Percentiles rank a stretch among this genome's conserved stretches.
Conservation (phyloP, 1,140 invertebrate species). For the Diorhabda elongata region DNA sequence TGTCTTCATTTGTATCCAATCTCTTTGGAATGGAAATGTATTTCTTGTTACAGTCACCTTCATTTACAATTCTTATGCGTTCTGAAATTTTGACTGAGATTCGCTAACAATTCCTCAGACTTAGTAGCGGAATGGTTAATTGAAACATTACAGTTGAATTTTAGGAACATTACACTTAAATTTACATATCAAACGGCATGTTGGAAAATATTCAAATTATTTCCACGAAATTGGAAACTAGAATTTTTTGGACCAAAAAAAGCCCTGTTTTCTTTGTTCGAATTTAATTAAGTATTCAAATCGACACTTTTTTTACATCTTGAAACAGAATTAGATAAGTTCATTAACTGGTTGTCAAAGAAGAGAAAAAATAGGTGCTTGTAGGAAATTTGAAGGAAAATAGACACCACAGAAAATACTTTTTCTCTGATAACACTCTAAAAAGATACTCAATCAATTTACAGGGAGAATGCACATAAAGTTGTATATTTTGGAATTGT, state of each 20-base stretch:
- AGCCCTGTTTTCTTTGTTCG: background rate
- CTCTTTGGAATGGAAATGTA: background rate
- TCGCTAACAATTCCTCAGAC: background rate
- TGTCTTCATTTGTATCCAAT: too few relatives aligned
- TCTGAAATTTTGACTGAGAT: slow-evolving; percentile 1
- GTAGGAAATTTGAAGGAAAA: too few relatives aligned
- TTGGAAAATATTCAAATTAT: background rate
- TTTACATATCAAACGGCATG: background rate
- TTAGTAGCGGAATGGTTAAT: background rate
- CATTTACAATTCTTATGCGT: background rate
- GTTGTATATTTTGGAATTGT: too few relatives aligned
- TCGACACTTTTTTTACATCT: background rate
- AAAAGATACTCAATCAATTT: too few relatives aligned
- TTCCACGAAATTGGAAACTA: background rate
- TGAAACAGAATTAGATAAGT: background rate
- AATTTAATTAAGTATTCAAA: background rate
- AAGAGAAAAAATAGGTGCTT: background rate
- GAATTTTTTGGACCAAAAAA: background rate
- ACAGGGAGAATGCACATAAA: too few relatives aligned
- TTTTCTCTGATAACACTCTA: too few relatives aligned
- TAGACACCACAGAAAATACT: too few relatives aligned
- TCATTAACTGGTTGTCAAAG: background rate
- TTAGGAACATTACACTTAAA: background rate
- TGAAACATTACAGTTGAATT: background rate
- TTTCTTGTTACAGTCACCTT: background rate